These are phyloP conservation scores for Oophaga sylvatica DNA, from an alignment of 2,797 vertebrate genomes.

Conservation along the genomic window DNA sequence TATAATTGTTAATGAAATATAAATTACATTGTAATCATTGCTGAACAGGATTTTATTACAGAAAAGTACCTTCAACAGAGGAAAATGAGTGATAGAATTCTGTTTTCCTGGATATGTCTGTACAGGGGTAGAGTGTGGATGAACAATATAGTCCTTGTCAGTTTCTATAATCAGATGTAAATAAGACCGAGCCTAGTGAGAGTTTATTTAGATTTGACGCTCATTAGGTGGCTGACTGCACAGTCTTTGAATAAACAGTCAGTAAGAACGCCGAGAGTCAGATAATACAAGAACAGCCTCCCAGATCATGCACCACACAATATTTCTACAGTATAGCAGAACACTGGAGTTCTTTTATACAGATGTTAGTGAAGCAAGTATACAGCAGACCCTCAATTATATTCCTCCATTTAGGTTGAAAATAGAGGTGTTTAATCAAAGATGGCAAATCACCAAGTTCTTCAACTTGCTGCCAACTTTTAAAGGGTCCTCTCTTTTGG, in stretches of 20 bases:
- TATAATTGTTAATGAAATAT: slow-evolving; percentile 5
- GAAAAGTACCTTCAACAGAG: not conserved
- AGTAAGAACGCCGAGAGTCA: slow-evolving; percentile 55
- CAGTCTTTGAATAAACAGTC: slow-evolving; percentile 59
- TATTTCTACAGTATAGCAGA: slow-evolving; percentile 57
- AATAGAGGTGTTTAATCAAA: slow-evolving; percentile 61
- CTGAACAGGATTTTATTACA: not conserved
- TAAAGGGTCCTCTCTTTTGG: slow-evolving; percentile 46
- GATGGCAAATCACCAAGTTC: slow-evolving; percentile 57
- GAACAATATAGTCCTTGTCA: slow-evolving; percentile 57
- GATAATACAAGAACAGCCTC: slow-evolving; percentile 61
- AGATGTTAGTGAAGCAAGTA: slow-evolving; percentile 57
- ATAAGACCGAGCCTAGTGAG: slow-evolving; percentile 58
- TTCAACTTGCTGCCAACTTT: slow-evolving; percentile 51
- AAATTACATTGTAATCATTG: not conserved
- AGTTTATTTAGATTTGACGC: slow-evolving; percentile 62
- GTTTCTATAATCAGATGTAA: slow-evolving; percentile 63
- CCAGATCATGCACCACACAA: slow-evolving; percentile 56
- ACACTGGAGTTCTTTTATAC: slow-evolving; percentile 60
- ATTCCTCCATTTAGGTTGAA: slow-evolving; percentile 59
- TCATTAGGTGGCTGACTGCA: slow-evolving; percentile 62
- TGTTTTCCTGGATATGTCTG: slow-evolving; percentile 36
- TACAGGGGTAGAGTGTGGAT: slow-evolving; percentile 24
- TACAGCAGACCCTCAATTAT: slow-evolving; percentile 62
- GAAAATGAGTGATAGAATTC: not conserved